Evolutionary conservation across 2,797 vertebrate species (phyloP).

Genomic region (Lemur catta): DNA sequence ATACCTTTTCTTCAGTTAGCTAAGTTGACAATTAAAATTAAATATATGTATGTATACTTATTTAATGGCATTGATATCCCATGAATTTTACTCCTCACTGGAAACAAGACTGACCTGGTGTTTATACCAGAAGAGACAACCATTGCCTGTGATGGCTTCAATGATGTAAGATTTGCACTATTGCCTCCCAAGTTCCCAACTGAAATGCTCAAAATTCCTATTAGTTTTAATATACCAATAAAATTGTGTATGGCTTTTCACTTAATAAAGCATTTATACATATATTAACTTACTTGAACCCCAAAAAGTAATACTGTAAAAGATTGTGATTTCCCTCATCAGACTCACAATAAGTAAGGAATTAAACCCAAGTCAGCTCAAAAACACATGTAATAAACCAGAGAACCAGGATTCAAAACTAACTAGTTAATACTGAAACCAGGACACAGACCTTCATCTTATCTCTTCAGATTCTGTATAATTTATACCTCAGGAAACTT

Average conservation of each 20-base stretch:
- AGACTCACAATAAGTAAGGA: background rate
- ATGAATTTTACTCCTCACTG: background rate
- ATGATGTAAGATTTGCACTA: background rate
- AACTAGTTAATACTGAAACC: background rate
- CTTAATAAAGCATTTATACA: background rate
- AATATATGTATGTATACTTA: background rate
- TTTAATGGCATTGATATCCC: background rate
- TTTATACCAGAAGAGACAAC: background rate
- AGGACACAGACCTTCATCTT: background rate
- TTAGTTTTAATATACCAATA: background rate
- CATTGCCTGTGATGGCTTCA: background rate
- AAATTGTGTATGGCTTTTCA: background rate
- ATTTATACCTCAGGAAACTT: background rate
- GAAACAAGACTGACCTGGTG: background rate
- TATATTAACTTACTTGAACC: background rate
- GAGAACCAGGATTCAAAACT: background rate
- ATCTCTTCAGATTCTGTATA: background rate
- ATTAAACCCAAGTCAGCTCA: background rate
- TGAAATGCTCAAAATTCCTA: background rate
- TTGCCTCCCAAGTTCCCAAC: background rate
- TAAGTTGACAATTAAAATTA: background rate
- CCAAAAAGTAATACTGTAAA: background rate
- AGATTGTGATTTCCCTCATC: background rate
- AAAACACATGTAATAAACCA: background rate
- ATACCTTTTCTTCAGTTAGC: background rate